Evolutionary conservation across 2,113 vertebrate species (phyloP).

Genomic region (Pangasianodon gigas): DNA sequence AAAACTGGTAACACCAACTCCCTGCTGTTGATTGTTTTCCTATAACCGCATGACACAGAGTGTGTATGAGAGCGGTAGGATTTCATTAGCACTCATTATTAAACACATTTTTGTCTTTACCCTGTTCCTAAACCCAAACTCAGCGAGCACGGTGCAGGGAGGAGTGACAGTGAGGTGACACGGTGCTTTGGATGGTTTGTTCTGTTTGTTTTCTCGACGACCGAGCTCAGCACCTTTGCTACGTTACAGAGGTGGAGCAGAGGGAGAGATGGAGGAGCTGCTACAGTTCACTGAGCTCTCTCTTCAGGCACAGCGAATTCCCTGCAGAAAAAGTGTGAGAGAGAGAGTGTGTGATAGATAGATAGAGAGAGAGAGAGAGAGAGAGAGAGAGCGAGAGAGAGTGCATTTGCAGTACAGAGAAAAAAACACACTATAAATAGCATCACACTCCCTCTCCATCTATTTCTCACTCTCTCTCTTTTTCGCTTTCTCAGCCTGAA

Average conservation of each 20-base stretch:
- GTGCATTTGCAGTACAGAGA: conserved; percentile 52
- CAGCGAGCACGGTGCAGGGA: not conserved
- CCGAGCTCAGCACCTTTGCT: not conserved
- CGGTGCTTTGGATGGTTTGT: not conserved
- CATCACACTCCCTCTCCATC: not conserved
- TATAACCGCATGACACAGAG: not conserved
- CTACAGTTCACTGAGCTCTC: conserved; percentile 25
- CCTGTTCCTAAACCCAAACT: not conserved
- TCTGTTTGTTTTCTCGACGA: not conserved
- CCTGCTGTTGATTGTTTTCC: not conserved
- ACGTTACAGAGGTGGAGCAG: not conserved
- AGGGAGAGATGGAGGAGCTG: not conserved
- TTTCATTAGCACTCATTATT: not conserved
- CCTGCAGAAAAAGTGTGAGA: not conserved
- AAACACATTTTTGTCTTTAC: not conserved
- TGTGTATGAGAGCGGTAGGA: not conserved
- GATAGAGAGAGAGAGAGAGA: conserved; percentile 3
- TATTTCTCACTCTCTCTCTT: conserved; percentile 4
- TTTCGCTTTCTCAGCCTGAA: conserved; percentile 16
- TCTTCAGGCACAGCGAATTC: not conserved
- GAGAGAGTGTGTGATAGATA: not conserved
- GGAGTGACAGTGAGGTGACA: not conserved
- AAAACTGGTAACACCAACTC: not conserved
- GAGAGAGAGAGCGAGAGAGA: conserved; percentile 34
- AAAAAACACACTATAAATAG: conserved; percentile 70